These are phyloP conservation scores for Leptatherina wallacei DNA, from an alignment of 2,797 vertebrate genomes.

Conservation along the genomic window DNA sequence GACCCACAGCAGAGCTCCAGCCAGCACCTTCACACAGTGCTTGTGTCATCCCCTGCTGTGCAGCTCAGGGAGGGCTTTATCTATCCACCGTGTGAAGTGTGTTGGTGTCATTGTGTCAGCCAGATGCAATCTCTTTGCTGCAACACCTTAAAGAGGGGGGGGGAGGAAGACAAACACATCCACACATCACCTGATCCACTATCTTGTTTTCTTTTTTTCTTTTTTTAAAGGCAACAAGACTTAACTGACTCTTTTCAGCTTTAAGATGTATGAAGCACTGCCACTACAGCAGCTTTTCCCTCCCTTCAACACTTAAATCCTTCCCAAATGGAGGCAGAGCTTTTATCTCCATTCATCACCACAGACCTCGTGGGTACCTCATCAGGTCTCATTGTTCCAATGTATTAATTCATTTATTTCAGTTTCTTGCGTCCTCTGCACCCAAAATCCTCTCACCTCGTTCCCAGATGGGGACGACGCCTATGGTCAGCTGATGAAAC, in stretches of 20 bases:
- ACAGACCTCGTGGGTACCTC: slow-evolving; percentile 31
- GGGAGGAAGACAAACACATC: not conserved
- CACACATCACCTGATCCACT: slow-evolving; percentile 15
- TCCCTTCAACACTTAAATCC: slow-evolving; percentile 26
- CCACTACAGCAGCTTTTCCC: slow-evolving; percentile 28
- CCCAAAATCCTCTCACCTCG: slow-evolving; percentile 16
- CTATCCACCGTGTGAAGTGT: slow-evolving; percentile 47
- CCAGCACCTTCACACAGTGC: slow-evolving; percentile 59
- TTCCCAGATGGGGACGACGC: slow-evolving; percentile 46
- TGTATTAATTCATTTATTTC: slow-evolving; percentile 9
- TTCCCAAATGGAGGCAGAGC: slow-evolving; percentile 34
- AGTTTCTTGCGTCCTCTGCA: slow-evolving; percentile 1
- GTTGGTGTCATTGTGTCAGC: slow-evolving; percentile 54
- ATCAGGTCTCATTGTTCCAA: slow-evolving; percentile 19
- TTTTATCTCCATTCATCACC: slow-evolving; percentile 40
- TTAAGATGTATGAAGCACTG: not conserved
- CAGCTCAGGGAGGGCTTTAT: slow-evolving; percentile 36
- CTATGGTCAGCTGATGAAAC: slow-evolving; percentile 68
- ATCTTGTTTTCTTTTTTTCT: not conserved
- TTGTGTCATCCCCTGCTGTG: slow-evolving; percentile 55
- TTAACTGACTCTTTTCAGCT: slow-evolving; percentile 21
- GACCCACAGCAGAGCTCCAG: slow-evolving; percentile 56
- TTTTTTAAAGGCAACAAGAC: not conserved
- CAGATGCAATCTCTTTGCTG: slow-evolving; percentile 38
- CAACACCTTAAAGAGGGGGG: not conserved